Evolutionary conservation across 64 coral and sea anemone genomes (phyloP), one percentile per base, ranked within the genome.

Genomic region (Montipora sp.): DNA sequence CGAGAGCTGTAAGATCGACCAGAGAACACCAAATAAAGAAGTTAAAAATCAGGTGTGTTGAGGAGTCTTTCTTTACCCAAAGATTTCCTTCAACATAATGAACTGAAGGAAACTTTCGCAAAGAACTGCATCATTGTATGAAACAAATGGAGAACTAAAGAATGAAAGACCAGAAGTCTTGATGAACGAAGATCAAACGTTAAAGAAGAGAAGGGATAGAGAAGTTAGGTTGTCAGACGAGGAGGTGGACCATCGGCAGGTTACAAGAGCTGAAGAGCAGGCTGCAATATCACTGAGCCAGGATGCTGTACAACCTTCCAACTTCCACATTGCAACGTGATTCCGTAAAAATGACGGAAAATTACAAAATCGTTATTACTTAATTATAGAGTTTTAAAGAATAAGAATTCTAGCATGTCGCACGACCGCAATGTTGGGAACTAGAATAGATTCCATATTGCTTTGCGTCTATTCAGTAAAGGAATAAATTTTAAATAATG

Each of bases 201-300:
- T 96, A 15, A 94, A 92, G 67, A 88, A 51, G 83, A 94, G 90
- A 79, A 90, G 72, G 77, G 88, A 91, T 10, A 90, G 47, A 65
- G 93, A 96, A 3, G 61, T 81, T 8, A 96, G 87, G 73, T 76
- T 99, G 0, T 94, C 94, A 85, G 98, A 95, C 92, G 98, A 99
- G 47, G 94, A 98, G 8, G 77, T 92, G 65, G 98, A 99, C 65
- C 77, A 65, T 3, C 88, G 98, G 13, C 98, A 96, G 75, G 60
- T 89, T 51, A 85, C 70, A 13, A 94, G 94, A 80, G 89, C 98
- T 43, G 98, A 96, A 69, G 98, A 99, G 83, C 98, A 99, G 55
- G 94, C 98, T 63, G 85, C 94, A 21, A 89, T 94, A 47, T 99
- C 98, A 77, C 24, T 24, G 24, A 27, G 95, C 98, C 10, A 92